These are phyloP conservation scores for Onychorhynchus coronatus DNA, from an alignment of 2,113 vertebrate species.

Conservation along the genomic window DNA sequence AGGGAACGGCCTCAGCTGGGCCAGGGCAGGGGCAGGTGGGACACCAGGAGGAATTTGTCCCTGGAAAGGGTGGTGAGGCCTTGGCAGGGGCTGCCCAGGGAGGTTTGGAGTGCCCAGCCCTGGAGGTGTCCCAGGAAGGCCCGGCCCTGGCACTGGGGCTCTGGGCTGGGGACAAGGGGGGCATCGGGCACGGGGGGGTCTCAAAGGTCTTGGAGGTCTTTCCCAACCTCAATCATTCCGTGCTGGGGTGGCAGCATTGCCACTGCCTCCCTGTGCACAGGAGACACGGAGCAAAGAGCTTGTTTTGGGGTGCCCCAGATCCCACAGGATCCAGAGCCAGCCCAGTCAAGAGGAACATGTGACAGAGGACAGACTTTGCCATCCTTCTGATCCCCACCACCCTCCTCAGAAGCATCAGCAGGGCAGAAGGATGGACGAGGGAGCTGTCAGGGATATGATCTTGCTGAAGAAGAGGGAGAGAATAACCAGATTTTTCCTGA, in stretches of 20 bases:
- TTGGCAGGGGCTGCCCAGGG: background rate
- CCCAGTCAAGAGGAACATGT: background rate
- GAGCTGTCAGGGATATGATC: background rate
- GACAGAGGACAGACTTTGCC: background rate
- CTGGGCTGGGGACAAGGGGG: background rate
- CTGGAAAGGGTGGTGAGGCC: background rate
- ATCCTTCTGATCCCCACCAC: background rate
- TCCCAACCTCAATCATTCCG: background rate
- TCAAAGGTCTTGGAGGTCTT: background rate
- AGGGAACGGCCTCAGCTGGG: background rate
- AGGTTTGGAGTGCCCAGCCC: background rate
- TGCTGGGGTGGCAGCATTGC: background rate
- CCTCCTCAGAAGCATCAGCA: background rate
- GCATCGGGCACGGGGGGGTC: background rate
- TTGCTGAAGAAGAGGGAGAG: background rate
- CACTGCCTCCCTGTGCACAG: background rate
- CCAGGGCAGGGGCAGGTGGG: background rate
- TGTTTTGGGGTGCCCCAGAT: background rate
- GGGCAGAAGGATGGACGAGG: background rate
- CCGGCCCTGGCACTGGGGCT: background rate
- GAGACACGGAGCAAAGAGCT: background rate
- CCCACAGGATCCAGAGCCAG: background rate
- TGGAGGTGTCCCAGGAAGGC: background rate
- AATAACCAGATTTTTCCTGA: background rate
- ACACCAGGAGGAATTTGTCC: background rate